A percentile compares a stretch with the other conserved stretches of the same genome.
Evolutionary conservation across 2,888 invertebrate species (phyloP).

Genomic region (Metacarcinus magister): DNA sequence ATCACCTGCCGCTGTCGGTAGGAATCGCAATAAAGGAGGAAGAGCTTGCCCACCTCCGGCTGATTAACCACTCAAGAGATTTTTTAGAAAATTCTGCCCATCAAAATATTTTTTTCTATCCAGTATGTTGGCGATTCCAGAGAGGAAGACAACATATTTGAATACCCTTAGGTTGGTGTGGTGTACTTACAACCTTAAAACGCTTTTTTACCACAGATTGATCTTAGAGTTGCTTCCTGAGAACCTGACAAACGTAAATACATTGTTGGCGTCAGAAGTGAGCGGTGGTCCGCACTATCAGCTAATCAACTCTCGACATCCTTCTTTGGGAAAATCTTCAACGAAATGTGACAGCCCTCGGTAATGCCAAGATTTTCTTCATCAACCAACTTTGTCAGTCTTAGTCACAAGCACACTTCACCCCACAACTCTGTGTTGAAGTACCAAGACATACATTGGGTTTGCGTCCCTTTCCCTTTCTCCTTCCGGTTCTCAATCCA

Average conservation of each 20-base stretch:
- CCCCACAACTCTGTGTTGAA: background rate
- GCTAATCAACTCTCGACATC: background rate
- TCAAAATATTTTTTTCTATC: background rate
- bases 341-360: background rate
- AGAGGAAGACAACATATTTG: background rate
- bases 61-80: background rate
- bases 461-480: background rate
- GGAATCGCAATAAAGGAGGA: background rate
- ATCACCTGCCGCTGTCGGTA: background rate
- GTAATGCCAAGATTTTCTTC: background rate
- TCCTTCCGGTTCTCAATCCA: background rate
- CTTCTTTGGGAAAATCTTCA: background rate
- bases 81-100: background rate
- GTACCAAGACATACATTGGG: background rate
- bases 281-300: background rate
- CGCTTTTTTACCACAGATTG: background rate
- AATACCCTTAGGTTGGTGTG: background rate
- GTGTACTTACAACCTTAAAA: background rate
- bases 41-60: background rate
- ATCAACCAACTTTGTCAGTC: background rate
- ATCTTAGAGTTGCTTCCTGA: background rate
- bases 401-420: background rate
- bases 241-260: background rate
- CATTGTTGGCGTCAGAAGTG: background rate
- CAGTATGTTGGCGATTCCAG: background rate